Percentiles rank a stretch among this genome's conserved stretches.
phyloP scores from a whole-genome alignment of 2,888 invertebrate genomes.

The Papilio elwesi region DNA sequence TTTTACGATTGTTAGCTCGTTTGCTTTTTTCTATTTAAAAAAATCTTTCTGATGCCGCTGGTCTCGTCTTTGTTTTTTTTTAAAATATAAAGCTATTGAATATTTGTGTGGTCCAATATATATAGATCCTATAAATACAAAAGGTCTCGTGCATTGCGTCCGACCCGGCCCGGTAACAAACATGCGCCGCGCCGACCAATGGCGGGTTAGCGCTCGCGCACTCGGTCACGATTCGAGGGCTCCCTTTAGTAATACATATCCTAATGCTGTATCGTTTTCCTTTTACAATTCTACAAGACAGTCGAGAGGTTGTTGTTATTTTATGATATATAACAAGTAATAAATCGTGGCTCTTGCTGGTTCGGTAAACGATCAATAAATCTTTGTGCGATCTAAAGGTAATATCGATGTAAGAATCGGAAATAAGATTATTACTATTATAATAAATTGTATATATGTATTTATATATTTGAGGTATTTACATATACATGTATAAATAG shows the following conservation, averaged over 20 bases:
- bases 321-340: conserved; percentile 24
- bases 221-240: conserved; percentile 72
- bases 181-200: conserved; percentile 58
- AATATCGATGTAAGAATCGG: not conserved
- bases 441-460: not conserved
- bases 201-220: conserved; percentile 57
- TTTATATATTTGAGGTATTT: not conserved
- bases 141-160: conserved; percentile 45
- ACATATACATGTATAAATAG: not conserved
- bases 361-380: conserved; percentile 26
- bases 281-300: conserved; percentile 41
- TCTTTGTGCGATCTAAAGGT: conserved; percentile 11
- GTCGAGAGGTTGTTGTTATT: conserved; percentile 34
- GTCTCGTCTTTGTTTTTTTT: no score
- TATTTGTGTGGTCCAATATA: conserved; percentile 27
- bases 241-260: conserved; percentile 46
- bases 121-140: conserved; percentile 34
- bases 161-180: conserved; percentile 45
- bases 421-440: not conserved
- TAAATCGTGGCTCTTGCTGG: conserved; percentile 34
- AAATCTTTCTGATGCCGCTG: no score
- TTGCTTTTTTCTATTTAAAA: no score
- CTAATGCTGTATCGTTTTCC: conserved; percentile 40
- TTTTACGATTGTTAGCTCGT: no score
- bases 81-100: not conserved